These are phyloP conservation scores for Coranthus polyacanthus DNA, from an alignment of 2,797 vertebrate species.

Conservation along the genomic window DNA sequence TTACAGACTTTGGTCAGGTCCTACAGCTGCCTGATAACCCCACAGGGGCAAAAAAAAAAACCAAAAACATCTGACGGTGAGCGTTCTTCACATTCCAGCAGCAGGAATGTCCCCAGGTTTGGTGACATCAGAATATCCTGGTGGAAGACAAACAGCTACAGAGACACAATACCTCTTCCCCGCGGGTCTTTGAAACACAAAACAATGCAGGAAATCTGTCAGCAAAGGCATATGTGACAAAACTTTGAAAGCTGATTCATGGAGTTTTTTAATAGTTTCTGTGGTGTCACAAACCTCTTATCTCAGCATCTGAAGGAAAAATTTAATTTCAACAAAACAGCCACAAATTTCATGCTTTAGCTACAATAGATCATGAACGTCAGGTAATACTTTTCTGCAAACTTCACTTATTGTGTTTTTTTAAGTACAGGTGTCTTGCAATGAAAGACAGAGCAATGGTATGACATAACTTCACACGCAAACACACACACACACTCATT, in stretches of 20 bases:
- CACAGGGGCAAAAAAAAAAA: not conserved
- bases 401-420: not conserved
- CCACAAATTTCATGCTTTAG: not conserved
- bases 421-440: not conserved
- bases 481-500: not conserved
- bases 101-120: conserved; percentile 52
- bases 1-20: conserved; percentile 23
- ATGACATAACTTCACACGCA: conserved; percentile 13
- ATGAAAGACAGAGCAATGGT: not conserved
- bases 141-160: conserved; percentile 42
- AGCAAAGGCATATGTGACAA: conserved; percentile 35
- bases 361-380: not conserved
- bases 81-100: conserved; percentile 60
- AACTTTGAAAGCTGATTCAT: conserved; percentile 27
- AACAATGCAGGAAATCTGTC: conserved; percentile 48
- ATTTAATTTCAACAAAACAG: conserved; percentile 4
- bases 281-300: conserved; percentile 7
- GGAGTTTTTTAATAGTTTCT: conserved; percentile 10
- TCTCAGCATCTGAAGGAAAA: conserved; percentile 18
- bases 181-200: conserved; percentile 37
- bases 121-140: conserved; percentile 68
- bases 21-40: conserved; percentile 51
- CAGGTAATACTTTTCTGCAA: not conserved
- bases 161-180: conserved; percentile 3
- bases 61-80: conserved; percentile 30